Evolutionary conservation across 2,888 invertebrate species (phyloP), one percentile per base, ranked within the genome.

Genomic region (Dione vanillae): DNA sequence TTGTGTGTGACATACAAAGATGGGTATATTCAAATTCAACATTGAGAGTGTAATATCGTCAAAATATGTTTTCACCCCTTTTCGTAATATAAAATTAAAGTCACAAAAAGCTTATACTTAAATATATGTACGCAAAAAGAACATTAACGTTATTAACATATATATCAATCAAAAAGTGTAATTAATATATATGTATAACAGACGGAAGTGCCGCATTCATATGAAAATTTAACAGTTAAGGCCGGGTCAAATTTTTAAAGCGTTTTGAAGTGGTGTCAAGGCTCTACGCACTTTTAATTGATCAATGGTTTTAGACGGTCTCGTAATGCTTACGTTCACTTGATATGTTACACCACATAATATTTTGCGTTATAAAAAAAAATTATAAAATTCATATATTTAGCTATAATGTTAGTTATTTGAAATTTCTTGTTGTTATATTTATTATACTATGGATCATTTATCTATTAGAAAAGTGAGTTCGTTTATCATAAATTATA

Each of bases 321-420:
- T 65, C 52, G 27, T 65, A 59, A 67, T 54, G 66, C 20, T 66
- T 69, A 62, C 69, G 67, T 72, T 72, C 67, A 70, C 67, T 69
- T 58, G 49, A 16, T 62, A 65, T 66, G 51, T 69, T 69, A 64
- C 66, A 49, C 45, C 51, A 35, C 43, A 41, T 6, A 45, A 14
- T n/a, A 35, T 3, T 62, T 61, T 52, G 45, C 61, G 19, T 43
- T 41, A 41, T 20, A 43, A 59, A 27, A 27, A 27, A 27, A 27
- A 27, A 27, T 27, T 3, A 27, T 27, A 27, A 3, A 27, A 27
- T 27, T 5, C 2, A 27, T 27, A 27, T 5, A 27, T 27, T 27
- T 27, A 5, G 27, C 27, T 27, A 27, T 27, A 2, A 27, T 27
- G 5, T 27, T 27, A 27, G 5, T 27, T 27, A 27, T 27, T 27